phyloP scores from a whole-genome alignment of 2,797 vertebrate genomes.

The Crocodylus rhombifer region DNA sequence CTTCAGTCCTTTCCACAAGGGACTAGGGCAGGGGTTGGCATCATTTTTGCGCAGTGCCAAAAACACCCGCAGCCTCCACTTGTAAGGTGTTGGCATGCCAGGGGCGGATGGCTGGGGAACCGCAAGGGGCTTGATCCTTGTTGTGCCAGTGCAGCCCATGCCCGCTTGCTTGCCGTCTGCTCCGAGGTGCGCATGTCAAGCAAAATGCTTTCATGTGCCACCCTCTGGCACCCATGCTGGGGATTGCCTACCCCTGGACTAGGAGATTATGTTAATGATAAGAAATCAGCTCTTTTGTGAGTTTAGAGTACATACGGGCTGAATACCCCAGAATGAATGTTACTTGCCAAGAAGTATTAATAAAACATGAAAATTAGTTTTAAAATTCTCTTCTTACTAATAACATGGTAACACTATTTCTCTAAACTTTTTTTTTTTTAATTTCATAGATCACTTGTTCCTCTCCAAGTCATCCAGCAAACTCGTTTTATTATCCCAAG shows the following conservation, averaged over 20 bases:
- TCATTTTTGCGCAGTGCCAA: no score
- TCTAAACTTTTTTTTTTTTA: not conserved
- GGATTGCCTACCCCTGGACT: no score
- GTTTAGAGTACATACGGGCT: not conserved
- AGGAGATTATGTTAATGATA: not conserved
- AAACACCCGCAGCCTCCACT: no score
- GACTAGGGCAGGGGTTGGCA: not conserved
- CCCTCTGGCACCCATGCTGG: no score
- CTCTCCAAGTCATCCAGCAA: conserved; percentile 94
- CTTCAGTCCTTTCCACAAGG: not conserved
- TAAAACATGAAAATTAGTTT: not conserved
- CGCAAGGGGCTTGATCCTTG: no score
- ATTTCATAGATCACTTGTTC: conserved; percentile 92
- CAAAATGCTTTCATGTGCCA: no score
- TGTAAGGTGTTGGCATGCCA: no score
- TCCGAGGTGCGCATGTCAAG: no score
- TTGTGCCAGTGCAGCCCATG: no score
- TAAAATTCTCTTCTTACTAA: not conserved
- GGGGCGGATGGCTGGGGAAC: no score
- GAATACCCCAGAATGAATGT: not conserved
- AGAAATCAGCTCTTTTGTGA: not conserved
- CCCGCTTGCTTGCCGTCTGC: no score
- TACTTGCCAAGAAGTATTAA: not conserved
- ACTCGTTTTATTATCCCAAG: conserved; percentile 96
- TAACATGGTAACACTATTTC: not conserved